These are phyloP conservation scores for Notothenia coriiceps DNA, from an alignment of 2,113 vertebrate genomes.

Conservation along the genomic window DNA sequence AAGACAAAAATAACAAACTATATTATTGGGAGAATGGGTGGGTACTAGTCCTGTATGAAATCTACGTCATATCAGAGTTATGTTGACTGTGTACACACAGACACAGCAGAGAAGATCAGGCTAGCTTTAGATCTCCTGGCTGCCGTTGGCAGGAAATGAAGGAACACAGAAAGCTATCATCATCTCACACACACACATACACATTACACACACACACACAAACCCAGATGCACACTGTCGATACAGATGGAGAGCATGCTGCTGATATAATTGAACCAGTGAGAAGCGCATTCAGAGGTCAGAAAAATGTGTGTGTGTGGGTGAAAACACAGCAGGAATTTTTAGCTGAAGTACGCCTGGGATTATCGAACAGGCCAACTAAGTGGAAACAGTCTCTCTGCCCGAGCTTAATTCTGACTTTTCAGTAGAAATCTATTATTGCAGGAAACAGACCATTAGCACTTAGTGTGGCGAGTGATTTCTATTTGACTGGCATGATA, in stretches of 20 bases:
- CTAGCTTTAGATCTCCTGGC: conserved; percentile 7
- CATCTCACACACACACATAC: conserved; percentile 12
- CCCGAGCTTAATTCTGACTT: neutral
- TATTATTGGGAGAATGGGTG: neutral
- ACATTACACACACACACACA: conserved; percentile 10
- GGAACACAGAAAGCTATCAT: conserved; percentile 31
- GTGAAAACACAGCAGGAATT: neutral
- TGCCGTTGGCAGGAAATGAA: conserved; percentile 64
- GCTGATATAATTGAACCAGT: conserved; percentile 19
- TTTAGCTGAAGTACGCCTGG: no score
- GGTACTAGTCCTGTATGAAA: neutral
- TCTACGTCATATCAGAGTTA: conserved; percentile 5
- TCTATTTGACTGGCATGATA: neutral
- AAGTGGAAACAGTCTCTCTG: neutral
- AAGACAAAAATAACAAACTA: conserved; percentile 2
- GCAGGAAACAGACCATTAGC: conserved; percentile 1
- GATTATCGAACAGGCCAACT: neutral
- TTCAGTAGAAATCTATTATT: neutral
- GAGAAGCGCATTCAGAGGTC: conserved; percentile 17
- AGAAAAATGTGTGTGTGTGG: conserved; percentile 1
- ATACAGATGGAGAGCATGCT: conserved; percentile 26
- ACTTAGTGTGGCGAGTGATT: neutral
- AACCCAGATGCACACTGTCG: conserved; percentile 14
- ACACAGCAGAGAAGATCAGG: conserved; percentile 23
- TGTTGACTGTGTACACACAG: conserved; percentile 13